Conservation (phyloP, 2,888 invertebrate genomes). For the Dynastes tityus region DNA sequence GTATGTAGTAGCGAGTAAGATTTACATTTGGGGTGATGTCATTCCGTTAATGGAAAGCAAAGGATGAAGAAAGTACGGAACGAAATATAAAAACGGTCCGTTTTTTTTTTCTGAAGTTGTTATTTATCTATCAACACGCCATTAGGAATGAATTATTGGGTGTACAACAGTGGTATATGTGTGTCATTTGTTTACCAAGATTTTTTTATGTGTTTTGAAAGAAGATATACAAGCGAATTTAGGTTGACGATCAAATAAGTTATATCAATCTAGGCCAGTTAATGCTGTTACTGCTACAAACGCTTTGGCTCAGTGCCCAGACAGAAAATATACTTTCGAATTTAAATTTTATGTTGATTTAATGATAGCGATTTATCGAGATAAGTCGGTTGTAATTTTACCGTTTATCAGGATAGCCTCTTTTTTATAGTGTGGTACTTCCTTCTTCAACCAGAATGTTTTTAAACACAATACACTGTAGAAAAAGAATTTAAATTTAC, state of each 20-base stretch:
- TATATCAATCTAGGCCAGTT: not conserved
- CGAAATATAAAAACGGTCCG: not conserved
- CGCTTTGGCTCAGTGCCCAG: not conserved
- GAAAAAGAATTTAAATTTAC: no score
- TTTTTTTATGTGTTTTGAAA: not conserved
- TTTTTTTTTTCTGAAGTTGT: not conserved
- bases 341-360: slow-evolving; percentile 4
- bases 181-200: not conserved
- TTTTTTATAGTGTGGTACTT: no score
- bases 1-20: not conserved
- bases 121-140: slow-evolving; percentile 19
- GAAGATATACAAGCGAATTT: not conserved
- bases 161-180: slow-evolving; percentile 10
- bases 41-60: not conserved
- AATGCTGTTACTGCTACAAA: not conserved
- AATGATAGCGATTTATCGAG: not conserved
- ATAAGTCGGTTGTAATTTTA: not conserved
- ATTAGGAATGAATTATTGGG: slow-evolving; percentile 9
- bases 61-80: not conserved
- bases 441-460: no score
- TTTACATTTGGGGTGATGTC: not conserved
- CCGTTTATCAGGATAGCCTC: no score
- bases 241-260: slow-evolving; percentile 7
- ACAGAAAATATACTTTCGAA: not conserved
- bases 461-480: no score